Conservation (phyloP, 2,888 invertebrate species). For the Volucella zonaria region DNA sequence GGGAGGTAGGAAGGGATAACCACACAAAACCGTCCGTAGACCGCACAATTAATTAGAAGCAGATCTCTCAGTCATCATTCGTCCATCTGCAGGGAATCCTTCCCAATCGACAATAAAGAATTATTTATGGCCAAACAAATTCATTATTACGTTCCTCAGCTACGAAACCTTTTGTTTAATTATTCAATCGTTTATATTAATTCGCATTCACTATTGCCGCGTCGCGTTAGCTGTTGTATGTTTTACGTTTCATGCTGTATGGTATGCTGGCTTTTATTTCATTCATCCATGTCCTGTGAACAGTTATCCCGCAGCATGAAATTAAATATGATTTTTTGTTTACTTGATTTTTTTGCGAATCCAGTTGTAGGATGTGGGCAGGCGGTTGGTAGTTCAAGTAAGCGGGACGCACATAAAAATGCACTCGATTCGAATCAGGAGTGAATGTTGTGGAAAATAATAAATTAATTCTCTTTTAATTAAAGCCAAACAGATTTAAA, state of each 20-base stretch:
- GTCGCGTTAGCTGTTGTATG: conserved; percentile 21
- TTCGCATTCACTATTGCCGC: conserved; percentile 47
- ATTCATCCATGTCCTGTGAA: conserved; percentile 66
- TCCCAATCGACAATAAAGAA: conserved; percentile 73
- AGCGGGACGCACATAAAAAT: conserved; percentile 58
- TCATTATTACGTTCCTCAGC: conserved; percentile 61
- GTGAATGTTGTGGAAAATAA: conserved; percentile 66
- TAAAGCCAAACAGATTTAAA: conserved; percentile 74
- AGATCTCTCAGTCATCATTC: conserved; percentile 62
- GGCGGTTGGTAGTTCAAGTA: conserved; percentile 15
- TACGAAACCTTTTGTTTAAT: conserved; percentile 62
- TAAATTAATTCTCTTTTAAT: conserved; percentile 72
- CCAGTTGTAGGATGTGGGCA: neutral
- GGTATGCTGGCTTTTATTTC: neutral
- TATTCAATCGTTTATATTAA: conserved; percentile 64
- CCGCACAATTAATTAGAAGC: conserved; percentile 68
- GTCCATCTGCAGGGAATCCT: conserved; percentile 58
- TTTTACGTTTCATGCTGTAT: too few relatives aligned
- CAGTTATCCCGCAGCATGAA: conserved; percentile 59
- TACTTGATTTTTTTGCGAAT: conserved; percentile 26
- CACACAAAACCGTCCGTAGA: conserved; percentile 10
- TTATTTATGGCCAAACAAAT: conserved; percentile 74
- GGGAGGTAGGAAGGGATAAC: too few relatives aligned
- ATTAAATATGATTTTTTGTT: conserved; percentile 49
- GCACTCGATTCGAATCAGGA: conserved; percentile 66